Conservation (phyloP, 1,140 invertebrate genomes). For the Arctopsyche grandis region DNA sequence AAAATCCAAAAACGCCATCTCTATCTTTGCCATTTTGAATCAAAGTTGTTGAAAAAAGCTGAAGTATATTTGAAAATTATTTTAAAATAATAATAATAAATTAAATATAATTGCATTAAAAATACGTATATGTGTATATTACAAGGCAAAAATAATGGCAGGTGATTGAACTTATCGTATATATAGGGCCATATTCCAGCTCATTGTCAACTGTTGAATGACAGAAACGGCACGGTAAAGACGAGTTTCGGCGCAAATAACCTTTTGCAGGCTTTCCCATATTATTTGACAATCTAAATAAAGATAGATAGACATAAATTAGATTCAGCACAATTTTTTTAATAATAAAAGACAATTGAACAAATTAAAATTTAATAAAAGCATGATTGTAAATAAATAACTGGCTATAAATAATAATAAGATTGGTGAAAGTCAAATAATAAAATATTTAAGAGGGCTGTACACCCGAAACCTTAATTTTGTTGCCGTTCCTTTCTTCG, state of each 20-base stretch:
- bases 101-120: slow-evolving; percentile 7
- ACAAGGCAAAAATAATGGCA: slow-evolving; percentile 31
- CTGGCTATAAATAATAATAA: no score
- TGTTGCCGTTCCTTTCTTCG: no score
- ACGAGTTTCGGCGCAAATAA: not conserved
- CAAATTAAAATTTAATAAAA: no score
- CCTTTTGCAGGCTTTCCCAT: not conserved
- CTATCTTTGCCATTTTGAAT: slow-evolving; percentile 12
- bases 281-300: not conserved
- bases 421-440: no score
- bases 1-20: slow-evolving; percentile 30
- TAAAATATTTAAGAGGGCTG: no score
- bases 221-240: slow-evolving; percentile 2
- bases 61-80: slow-evolving; percentile 3
- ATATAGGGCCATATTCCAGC: not conserved
- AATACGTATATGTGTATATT: not conserved
- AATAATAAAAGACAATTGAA: no score
- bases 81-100: not conserved
- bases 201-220: not conserved
- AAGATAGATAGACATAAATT: no score
- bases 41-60: slow-evolving; percentile 6
- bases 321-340: no score
- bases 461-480: no score
- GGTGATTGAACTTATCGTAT: not conserved
- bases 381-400: no score